A percentile compares a stretch with the other conserved stretches of the same genome.
phyloP scores from a whole-genome alignment of 2,113 vertebrate species.

The Mystacornis crossleyi region DNA sequence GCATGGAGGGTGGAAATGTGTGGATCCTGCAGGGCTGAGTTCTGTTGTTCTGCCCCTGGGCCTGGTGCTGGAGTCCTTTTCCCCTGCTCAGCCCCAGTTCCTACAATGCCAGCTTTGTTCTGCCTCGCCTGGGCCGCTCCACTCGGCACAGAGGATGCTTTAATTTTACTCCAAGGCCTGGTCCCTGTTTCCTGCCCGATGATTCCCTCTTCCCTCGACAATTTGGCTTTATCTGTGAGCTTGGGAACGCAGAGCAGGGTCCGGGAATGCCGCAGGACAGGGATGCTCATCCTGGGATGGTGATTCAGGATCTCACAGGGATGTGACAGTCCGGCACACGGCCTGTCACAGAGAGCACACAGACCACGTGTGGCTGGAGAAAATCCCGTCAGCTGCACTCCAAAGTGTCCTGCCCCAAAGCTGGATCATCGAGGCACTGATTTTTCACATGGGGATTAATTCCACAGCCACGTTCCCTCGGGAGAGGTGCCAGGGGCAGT shows the following conservation, averaged over 20 bases:
- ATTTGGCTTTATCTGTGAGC: background rate
- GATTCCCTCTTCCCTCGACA: background rate
- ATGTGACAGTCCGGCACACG: background rate
- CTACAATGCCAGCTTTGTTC: conserved; percentile 24
- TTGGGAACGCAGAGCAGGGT: background rate
- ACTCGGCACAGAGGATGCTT: background rate
- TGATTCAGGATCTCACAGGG: background rate
- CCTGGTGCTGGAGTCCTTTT: background rate
- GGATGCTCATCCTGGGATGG: background rate
- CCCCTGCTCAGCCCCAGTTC: background rate
- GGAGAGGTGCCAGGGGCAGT: background rate
- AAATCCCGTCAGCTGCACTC: background rate
- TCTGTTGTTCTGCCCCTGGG: background rate
- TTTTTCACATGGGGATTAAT: background rate
- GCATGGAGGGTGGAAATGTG: background rate
- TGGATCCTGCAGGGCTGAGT: background rate
- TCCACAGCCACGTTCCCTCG: background rate
- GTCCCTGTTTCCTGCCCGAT: background rate
- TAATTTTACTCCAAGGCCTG: background rate
- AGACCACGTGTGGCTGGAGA: background rate
- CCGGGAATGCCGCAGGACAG: background rate
- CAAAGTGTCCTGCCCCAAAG: background rate
- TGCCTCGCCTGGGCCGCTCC: background rate
- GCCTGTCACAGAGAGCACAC: background rate
- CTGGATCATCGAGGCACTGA: background rate